Percentiles rank a stretch among this genome's conserved stretches.
Evolutionary conservation across 2,888 invertebrate species (phyloP).

Genomic region (Drosophila greeni): DNA sequence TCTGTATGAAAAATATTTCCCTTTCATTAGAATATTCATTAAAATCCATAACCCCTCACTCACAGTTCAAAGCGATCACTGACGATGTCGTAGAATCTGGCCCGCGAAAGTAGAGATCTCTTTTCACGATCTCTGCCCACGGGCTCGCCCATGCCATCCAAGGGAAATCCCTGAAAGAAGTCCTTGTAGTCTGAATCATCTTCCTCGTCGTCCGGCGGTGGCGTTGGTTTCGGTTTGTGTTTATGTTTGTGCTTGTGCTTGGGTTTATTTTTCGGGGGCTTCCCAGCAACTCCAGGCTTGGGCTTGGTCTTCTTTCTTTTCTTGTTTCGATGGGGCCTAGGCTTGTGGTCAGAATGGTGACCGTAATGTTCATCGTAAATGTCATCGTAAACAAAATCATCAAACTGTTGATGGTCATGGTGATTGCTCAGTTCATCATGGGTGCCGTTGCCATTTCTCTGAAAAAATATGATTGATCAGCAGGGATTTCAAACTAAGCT

Average conservation of each 20-base stretch:
- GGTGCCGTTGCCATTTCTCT: slow-evolving; percentile 50
- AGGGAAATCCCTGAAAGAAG: slow-evolving; percentile 54
- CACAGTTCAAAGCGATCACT: slow-evolving; percentile 60
- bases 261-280: slow-evolving; percentile 37
- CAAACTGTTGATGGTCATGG: slow-evolving; percentile 26
- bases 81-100: slow-evolving; percentile 63
- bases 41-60: slow-evolving; percentile 7
- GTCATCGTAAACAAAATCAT: slow-evolving; percentile 39
- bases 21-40: not conserved
- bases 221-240: slow-evolving; percentile 30
- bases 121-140: slow-evolving; percentile 17
- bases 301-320: slow-evolving; percentile 34
- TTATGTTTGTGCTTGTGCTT: slow-evolving; percentile 46
- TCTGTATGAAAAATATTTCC: slow-evolving; percentile 36
- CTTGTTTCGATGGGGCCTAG: slow-evolving; percentile 24
- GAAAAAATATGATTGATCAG: not conserved
- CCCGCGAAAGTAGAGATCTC: slow-evolving; percentile 59
- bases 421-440: slow-evolving; percentile 20
- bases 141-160: slow-evolving; percentile 26
- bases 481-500: no score
- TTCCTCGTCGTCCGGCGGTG: slow-evolving; percentile 6
- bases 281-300: slow-evolving; percentile 7
- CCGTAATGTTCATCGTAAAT: slow-evolving; percentile 18
- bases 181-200: slow-evolving; percentile 47
- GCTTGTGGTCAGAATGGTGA: slow-evolving; percentile 10